These are phyloP conservation scores for Scomber colias DNA, from an alignment of 2,113 vertebrate species.

Conservation along the genomic window DNA sequence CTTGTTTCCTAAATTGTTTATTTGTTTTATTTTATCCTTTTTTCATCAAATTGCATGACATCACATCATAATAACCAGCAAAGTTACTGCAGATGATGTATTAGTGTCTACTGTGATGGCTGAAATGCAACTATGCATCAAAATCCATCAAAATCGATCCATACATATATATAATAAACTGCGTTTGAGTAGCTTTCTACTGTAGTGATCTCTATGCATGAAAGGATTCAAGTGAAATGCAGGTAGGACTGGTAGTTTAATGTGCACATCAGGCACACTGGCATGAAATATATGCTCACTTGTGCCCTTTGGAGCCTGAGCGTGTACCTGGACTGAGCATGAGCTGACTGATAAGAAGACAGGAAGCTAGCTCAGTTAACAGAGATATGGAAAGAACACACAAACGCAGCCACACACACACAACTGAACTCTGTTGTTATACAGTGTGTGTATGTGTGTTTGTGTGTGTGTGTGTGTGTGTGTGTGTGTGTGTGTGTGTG, in stretches of 20 bases:
- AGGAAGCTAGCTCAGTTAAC: conserved; percentile 1
- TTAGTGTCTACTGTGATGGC: no score
- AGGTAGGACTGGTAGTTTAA: neutral
- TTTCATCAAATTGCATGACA: no score
- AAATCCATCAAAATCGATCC: no score
- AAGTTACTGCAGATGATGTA: no score
- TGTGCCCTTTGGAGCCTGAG: conserved; percentile 45
- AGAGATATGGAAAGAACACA: neutral
- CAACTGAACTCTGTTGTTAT: neutral
- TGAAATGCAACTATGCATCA: no score
- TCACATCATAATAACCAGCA: no score
- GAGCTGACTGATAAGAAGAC: conserved; percentile 2
- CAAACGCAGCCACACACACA: neutral
- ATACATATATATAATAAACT: no score
- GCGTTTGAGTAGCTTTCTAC: no score
- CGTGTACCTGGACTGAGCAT: neutral
- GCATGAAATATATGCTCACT: neutral
- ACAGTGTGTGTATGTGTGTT: neutral
- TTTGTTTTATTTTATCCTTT: no score
- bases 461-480: conserved; percentile 14
- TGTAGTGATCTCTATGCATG: no score
- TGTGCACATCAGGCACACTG: neutral
- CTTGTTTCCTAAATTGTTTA: no score
- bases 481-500: neutral
- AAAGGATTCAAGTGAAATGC: no score